Evolutionary conservation across 2,888 invertebrate genomes (phyloP).

Genomic region (Microdon myrmicae): DNA sequence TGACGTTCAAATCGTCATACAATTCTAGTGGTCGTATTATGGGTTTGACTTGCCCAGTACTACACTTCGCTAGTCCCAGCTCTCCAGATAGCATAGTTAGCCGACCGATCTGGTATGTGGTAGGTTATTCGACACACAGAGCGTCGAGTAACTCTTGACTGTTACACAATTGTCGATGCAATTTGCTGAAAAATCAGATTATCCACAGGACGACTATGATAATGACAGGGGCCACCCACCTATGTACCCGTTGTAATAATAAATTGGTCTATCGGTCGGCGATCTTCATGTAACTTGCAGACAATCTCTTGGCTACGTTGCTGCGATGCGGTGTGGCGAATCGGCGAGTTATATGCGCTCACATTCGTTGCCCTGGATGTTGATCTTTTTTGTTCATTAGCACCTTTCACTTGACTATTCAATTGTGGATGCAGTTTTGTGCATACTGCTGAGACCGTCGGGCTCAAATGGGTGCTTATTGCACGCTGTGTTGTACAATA

Average conservation of each 20-base stretch:
- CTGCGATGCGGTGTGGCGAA: constrained; percentile 6
- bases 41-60: constrained; percentile 28
- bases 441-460: no score
- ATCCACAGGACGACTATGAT: constrained; percentile 26
- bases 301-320: constrained; percentile 1
- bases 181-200: constrained; percentile 51
- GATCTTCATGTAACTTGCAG: constrained; percentile 27
- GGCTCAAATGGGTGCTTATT: no score
- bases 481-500: no score
- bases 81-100: constrained; percentile 2
- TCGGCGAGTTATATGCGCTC: background rate
- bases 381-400: no score
- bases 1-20: constrained; percentile 1
- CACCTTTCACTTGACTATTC: no score
- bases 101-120: constrained; percentile 16
- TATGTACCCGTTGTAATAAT: constrained; percentile 41
- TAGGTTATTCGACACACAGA: constrained; percentile 15
- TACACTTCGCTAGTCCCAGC: background rate
- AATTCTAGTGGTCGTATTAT: constrained; percentile 8
- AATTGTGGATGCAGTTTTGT: no score
- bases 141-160: constrained; percentile 17
- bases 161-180: constrained; percentile 48
- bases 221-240: constrained; percentile 41
- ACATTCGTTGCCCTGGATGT: no score
- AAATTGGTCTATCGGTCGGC: constrained; percentile 45